Base-by-base conservation (phyloP, 2,888 invertebrate species). In the Aphelenchoides bicaudatus region DNA sequence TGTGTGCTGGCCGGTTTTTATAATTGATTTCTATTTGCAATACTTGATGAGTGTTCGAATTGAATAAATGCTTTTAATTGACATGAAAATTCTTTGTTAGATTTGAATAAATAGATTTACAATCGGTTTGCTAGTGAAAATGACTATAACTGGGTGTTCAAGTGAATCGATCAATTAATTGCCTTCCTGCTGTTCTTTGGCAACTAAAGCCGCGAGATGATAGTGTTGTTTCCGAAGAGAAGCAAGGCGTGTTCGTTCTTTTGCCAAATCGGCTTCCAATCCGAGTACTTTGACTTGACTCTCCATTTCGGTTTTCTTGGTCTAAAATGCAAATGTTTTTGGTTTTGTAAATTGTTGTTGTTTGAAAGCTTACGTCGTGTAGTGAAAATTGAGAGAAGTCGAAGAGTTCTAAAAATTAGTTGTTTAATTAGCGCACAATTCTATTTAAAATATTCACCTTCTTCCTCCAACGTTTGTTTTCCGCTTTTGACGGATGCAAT, bases 291-390 rank as follows among this genome's bases (percentile, higher is more conserved):
- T 78, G 5, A 84, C 83, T 81, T 83, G 93, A 67, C 91, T 88
- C 81, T 98, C 94, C 90, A 99, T 94, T 84, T 98, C 96, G 72
- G 90, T 84, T 34, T 89, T 86, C 79, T 98, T 93, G 1, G 93
- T n/a, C n/a, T n/a, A n/a, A n/a, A n/a, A n/a, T n/a, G n/a, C n/a
- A n/a, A n/a, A n/a, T n/a, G n/a, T n/a, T n/a, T n/a, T n/a, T n/a
- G n/a, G n/a, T n/a, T n/a, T n/a, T n/a, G n/a, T n/a, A n/a, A n/a
- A n/a, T n/a, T n/a, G n/a, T n/a, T n/a, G n/a, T n/a, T n/a, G n/a
- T n/a, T n/a, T n/a, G n/a, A n/a, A n/a, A n/a, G n/a, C n/a, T n/a
- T n/a, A n/a, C 90, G 80, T 92, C 91, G 80, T 94, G 94, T 65
- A 94, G 84, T 39, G 89, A 88, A 64, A 98, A 81, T 68, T 89